Conservation (phyloP, 2,113 vertebrate species). For the Tamias sibiricus region DNA sequence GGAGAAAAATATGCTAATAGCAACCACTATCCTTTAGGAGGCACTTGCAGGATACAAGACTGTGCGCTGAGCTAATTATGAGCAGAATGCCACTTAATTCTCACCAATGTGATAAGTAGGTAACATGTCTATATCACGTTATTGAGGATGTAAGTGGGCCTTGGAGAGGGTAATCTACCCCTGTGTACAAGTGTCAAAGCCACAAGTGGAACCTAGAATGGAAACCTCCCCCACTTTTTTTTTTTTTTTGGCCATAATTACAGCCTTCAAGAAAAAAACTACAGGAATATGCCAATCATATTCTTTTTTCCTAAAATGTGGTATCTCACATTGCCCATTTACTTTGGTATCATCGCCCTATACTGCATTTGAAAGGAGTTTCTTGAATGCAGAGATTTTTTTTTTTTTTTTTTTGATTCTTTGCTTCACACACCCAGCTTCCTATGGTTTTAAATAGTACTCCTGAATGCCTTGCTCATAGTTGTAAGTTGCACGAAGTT, state of each 20-base stretch:
- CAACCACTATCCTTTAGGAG: not conserved
- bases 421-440: not conserved
- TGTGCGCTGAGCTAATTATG: conserved; percentile 41
- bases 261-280: too few relatives aligned
- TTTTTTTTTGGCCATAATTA: too few relatives aligned
- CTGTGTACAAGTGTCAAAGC: not conserved
- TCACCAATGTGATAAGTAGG: conserved; percentile 39
- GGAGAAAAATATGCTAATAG: not conserved
- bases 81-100: conserved; percentile 39
- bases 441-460: conserved; percentile 19
- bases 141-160: not conserved
- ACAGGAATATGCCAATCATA: not conserved
- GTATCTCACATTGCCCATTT: not conserved
- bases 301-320: not conserved
- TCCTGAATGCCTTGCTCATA: not conserved
- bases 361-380: conserved; percentile 9
- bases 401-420: not conserved
- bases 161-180: conserved; percentile 2
- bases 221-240: not conserved
- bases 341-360: not conserved
- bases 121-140: not conserved
- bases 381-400: not conserved
- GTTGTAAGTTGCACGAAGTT: conserved; percentile 34
- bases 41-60: not conserved
- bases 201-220: not conserved